Conservation (phyloP, 2,888 invertebrate genomes). For the Monoplex corrugatus region DNA sequence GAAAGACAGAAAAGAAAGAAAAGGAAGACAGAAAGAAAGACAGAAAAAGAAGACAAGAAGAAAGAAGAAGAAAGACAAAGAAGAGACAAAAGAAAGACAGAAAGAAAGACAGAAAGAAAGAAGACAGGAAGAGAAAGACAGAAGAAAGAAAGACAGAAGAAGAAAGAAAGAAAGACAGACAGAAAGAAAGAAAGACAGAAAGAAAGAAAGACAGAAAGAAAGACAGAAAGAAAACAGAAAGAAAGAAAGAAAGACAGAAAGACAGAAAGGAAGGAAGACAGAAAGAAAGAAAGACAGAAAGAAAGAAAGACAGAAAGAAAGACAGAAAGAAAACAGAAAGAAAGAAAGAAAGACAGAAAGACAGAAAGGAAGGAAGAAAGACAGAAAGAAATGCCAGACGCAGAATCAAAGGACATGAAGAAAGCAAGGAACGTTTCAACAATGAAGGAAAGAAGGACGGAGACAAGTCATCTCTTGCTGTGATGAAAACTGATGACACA, state of each 20-base stretch:
- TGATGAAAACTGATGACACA: too few relatives aligned
- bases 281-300: neutral
- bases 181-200: neutral
- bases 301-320: neutral
- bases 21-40: neutral
- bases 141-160: neutral
- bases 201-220: too few relatives aligned
- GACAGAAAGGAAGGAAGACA: neutral
- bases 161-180: neutral
- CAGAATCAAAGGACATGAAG: too few relatives aligned
- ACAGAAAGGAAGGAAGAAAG: neutral
- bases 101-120: neutral
- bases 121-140: neutral
- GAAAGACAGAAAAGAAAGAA: neutral
- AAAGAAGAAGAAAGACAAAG: neutral
- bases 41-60: neutral
- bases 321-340: neutral
- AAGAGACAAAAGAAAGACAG: neutral
- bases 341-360: too few relatives aligned
- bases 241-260: neutral
- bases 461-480: too few relatives aligned
- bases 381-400: neutral
- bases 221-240: neutral
- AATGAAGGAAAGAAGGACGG: neutral
- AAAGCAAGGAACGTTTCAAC: neutral